Evolutionary conservation across 2,113 vertebrate species (phyloP), one percentile per base, ranked within the genome.

Genomic region (Gila orcuttii): DNA sequence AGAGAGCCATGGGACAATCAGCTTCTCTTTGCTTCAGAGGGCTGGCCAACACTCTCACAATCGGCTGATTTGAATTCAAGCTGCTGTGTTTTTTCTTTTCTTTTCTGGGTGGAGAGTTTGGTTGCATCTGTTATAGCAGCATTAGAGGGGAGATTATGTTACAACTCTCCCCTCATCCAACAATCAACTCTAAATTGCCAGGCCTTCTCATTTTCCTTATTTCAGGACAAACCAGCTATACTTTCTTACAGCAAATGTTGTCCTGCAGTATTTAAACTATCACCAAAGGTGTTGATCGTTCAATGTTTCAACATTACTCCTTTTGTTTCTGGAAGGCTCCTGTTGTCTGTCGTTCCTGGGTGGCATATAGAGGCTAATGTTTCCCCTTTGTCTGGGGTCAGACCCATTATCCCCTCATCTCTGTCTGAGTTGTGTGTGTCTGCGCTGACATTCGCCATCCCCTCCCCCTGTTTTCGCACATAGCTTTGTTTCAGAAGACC

Each of bases 1-100:
- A 91, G 85, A 89, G 77, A 82, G 76, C 71, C 71, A 77, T 33
- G 82, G 91, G 90, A 93, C 92, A 92, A 92, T 93, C 91, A 85
- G 84, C 25, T 84, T 68, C 47, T 82, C 64, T 82, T 69, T 82
- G 19, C 64, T 52, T 8, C 64, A 50, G 60, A 81, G 50, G 88
- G 80, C 86, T 39, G 86, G 89, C 73, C 50, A 75, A 62, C 64
- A 64, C 57, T 89, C 84, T 89, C 84, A 93, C 91, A 92, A 85
- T 82, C 74, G 21, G 31, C 69, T 88, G 68, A 78, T 89, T 87
- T 89, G 19, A 87, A 77, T 66, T 82, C 82, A 85, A 50, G 73
- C 69, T 45, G 28, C 28, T n/a, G 76, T 31, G 39, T 74, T 84
- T 31, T 64, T 81, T 25, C 33, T 62, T 68, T 81, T 85, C 89